Evolutionary conservation across 2,888 invertebrate species (phyloP), one percentile per base, ranked within the genome.

Genomic region (Amblyjoppa fuscipennis): DNA sequence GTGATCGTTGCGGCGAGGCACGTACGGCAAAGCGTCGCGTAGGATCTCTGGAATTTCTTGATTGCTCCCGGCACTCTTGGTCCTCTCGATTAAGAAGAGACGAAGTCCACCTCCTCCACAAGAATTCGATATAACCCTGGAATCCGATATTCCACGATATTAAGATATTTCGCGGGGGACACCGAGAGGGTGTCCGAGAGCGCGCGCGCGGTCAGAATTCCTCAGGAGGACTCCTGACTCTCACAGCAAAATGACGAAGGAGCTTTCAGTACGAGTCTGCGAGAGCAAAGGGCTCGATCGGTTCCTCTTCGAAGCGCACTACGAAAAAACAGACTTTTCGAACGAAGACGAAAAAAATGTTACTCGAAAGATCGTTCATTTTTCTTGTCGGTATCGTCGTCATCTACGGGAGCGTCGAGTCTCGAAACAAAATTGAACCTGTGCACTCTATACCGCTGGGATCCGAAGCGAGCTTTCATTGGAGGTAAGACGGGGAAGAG

Each of bases 361-460:
- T 16, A 25, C n/a, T n/a, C 5, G 9, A n/a, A 61, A 31, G 11
- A 53, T 49, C 28, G 34, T 9, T 75, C 3, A n/a, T 79, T 25
- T 45, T 61, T 31, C 25, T 85, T 2, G 66, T 64, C 3, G 34
- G 71, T 11, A 9, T 59, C 25, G 28, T 59, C 11, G 11, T 85
- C n/a, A 38, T 68, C 56, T 25, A 31, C 13, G 16, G 16, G 38
- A 53, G n/a, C 9, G 45, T 61, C 49, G 31, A 83, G 20, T 73
- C 69, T 70, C 61, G 68, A 16, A 75, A 56, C 7, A 69, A 77
- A 38, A 56, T 71, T 20, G 71, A 81, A 78, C 83, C 87, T 3
- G 89, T 93, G 7, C 93, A 94, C 78, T 89, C 91, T 3, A 85
- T 94, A 41, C 93, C 94, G 0, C 90, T 94, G 7, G 93, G 94